These are phyloP conservation scores for Bilobella aurantiaca DNA, from an alignment of 1,140 invertebrate species.

Conservation along the genomic window DNA sequence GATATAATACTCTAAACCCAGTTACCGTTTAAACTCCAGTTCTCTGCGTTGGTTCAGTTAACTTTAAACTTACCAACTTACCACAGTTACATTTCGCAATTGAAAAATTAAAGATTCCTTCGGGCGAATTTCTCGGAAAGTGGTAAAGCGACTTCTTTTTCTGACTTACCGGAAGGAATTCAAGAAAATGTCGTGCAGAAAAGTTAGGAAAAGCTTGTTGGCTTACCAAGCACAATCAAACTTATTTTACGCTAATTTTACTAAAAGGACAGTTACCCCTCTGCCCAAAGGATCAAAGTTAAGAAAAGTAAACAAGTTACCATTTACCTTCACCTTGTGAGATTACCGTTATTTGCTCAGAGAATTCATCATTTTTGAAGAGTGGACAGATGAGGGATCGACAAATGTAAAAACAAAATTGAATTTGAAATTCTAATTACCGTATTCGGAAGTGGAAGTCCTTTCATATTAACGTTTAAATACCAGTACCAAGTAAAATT, in stretches of 20 bases:
- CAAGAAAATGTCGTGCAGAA: background rate
- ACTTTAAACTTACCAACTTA: conserved; percentile 1
- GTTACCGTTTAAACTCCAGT: background rate
- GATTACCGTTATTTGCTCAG: background rate
- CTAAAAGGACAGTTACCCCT: conserved; percentile 6
- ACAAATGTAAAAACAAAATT: background rate
- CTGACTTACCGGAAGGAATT: background rate
- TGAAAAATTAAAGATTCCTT: background rate
- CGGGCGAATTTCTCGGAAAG: background rate
- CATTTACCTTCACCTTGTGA: conserved; percentile 6
- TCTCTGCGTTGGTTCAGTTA: background rate
- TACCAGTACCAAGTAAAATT: too few species aligned
- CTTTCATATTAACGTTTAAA: too few species aligned
- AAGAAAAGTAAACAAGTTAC: background rate
- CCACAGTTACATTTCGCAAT: background rate
- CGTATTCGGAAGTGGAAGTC: too few species aligned
- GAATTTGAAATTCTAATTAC: background rate
- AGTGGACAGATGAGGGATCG: background rate
- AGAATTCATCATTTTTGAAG: background rate
- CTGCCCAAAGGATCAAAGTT: conserved; percentile 1
- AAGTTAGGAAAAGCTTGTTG: background rate
- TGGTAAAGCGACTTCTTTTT: background rate
- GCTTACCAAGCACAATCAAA: conserved; percentile 7
- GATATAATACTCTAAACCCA: background rate
- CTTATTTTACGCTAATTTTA: background rate